Percentiles rank a stretch among this genome's conserved stretches.
Evolutionary conservation across 2,888 invertebrate species (phyloP).

Genomic region (Zaprionus bogoriensis): DNA sequence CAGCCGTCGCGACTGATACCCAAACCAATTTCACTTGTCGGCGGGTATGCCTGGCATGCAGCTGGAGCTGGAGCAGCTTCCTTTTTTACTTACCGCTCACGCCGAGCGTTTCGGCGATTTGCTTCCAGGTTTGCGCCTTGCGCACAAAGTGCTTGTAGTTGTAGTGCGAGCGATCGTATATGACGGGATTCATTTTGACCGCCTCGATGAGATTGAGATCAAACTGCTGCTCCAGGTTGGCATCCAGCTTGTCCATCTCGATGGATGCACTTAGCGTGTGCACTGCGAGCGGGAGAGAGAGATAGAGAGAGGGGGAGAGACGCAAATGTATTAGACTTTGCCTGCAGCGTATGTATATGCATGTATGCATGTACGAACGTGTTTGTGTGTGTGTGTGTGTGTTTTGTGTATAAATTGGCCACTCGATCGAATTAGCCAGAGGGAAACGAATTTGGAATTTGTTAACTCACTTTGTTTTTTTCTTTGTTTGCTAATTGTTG

Average conservation of each 20-base stretch:
- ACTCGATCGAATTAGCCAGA: slow-evolving; percentile 32
- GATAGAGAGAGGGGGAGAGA: slow-evolving; percentile 12
- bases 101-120: slow-evolving; percentile 80
- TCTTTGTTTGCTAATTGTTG: slow-evolving; percentile 69
- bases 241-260: slow-evolving; percentile 80
- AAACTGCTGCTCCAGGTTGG: slow-evolving; percentile 81
- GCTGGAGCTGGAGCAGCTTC: no score
- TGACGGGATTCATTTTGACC: slow-evolving; percentile 80
- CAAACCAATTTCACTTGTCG: slow-evolving; percentile 58
- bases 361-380: background rate
- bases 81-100: slow-evolving; percentile 80
- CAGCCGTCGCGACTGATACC: slow-evolving; percentile 6
- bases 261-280: slow-evolving; percentile 72
- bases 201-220: slow-evolving; percentile 80
- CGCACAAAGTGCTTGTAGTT: slow-evolving; percentile 80
- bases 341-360: background rate
- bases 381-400: background rate
- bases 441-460: slow-evolving; percentile 15
- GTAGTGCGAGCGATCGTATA: slow-evolving; percentile 80
- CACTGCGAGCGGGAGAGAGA: slow-evolving; percentile 58
- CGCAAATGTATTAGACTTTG: slow-evolving; percentile 32
- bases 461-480: slow-evolving; percentile 77
- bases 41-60: no score
- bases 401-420: slow-evolving; percentile 30
- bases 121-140: slow-evolving; percentile 81